Conservation (phyloP, 2,113 vertebrate genomes). For the Callaeas wilsoni region DNA sequence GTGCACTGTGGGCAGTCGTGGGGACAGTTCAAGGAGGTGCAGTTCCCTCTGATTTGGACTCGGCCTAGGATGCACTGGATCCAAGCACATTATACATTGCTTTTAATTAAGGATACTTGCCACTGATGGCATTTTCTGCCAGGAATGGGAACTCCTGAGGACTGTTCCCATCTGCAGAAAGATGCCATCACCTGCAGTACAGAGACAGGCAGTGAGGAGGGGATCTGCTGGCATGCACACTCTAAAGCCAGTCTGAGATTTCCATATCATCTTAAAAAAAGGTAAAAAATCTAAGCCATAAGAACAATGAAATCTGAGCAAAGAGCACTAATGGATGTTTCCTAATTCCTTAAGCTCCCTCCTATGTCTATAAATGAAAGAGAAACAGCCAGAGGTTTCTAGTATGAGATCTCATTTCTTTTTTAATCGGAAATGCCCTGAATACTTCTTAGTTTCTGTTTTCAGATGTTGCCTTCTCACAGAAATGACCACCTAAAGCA, state of each 20-base stretch:
- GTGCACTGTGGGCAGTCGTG: neutral
- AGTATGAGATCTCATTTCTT: neutral
- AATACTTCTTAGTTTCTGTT: neutral
- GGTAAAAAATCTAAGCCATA: neutral
- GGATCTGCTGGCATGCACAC: neutral
- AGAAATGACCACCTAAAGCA: neutral
- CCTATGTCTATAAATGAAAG: neutral
- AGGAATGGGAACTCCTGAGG: neutral
- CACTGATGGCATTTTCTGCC: neutral
- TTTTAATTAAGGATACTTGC: neutral
- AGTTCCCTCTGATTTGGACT: neutral
- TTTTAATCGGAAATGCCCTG: neutral
- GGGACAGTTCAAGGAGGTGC: neutral
- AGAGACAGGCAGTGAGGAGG: neutral
- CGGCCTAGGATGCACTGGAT: neutral
- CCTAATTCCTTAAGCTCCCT: neutral
- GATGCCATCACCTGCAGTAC: neutral
- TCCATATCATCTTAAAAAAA: neutral
- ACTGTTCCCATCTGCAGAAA: neutral
- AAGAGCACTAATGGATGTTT: neutral
- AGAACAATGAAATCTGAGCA: neutral
- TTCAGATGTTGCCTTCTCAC: neutral
- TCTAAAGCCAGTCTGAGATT: neutral
- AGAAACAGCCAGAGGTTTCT: neutral
- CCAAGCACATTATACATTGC: rapidly evolving